Conservation (phyloP, 2,113 vertebrate species). For the Aramus guarauna region DNA sequence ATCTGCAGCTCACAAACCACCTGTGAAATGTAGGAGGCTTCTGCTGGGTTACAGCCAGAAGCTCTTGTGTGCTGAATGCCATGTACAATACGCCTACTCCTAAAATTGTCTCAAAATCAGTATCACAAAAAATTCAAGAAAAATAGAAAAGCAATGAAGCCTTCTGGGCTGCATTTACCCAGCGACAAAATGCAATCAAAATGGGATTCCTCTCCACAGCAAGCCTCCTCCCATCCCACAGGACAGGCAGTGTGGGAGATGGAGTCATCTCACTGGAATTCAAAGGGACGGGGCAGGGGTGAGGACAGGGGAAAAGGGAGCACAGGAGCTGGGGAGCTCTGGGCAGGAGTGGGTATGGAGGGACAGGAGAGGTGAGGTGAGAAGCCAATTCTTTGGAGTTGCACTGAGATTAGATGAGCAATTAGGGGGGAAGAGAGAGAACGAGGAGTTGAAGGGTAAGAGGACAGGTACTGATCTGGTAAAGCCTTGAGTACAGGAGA, state of each 20-base stretch:
- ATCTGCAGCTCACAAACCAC: conserved; percentile 44
- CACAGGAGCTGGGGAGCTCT: neutral
- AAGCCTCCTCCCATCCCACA: neutral
- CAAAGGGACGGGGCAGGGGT: neutral
- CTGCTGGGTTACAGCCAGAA: conserved; percentile 8
- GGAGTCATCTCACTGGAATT: neutral
- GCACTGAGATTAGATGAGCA: neutral
- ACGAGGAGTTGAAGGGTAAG: neutral
- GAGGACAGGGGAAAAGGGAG: neutral
- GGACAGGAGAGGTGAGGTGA: neutral
- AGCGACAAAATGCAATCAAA: neutral
- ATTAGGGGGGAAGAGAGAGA: neutral
- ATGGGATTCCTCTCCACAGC: neutral
- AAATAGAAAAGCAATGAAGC: neutral
- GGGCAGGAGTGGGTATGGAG: neutral
- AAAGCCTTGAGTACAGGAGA: neutral
- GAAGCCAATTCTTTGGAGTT: neutral
- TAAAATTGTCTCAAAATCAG: conserved; percentile 1
- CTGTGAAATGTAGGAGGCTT: conserved; percentile 39
- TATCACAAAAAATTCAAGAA: neutral
- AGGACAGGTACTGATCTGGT: neutral
- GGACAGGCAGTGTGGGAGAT: neutral
- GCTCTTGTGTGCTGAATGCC: neutral
- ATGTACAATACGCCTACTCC: neutral
- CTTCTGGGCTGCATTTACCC: neutral